These are phyloP conservation scores for Amblyopsis hoosieri DNA, from an alignment of 2,797 vertebrate species.

Conservation along the genomic window DNA sequence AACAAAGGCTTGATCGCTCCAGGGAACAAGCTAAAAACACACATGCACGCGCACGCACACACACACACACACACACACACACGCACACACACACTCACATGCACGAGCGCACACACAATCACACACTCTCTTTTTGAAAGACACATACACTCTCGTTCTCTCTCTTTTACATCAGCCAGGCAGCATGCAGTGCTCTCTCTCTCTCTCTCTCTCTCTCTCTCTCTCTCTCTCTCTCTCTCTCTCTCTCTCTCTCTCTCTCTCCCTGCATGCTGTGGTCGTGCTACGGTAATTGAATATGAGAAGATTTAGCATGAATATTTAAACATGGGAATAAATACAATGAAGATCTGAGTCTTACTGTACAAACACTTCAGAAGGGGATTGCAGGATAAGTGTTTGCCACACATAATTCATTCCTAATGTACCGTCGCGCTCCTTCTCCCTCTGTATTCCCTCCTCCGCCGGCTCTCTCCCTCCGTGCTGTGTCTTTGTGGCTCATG, in stretches of 20 bases:
- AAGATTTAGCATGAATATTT: slow-evolving; percentile 89
- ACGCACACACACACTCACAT: slow-evolving; percentile 15
- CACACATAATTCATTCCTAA: slow-evolving; percentile 75
- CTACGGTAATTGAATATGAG: slow-evolving; percentile 85
- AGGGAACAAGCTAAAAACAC: slow-evolving; percentile 74
- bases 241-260: slow-evolving; percentile 35
- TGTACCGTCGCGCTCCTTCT: slow-evolving; percentile 54
- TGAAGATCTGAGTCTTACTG: slow-evolving; percentile 76
- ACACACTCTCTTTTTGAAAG: neutral
- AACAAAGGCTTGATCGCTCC: slow-evolving; percentile 83
- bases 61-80: slow-evolving; percentile 2
- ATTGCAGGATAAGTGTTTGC: slow-evolving; percentile 76
- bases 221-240: slow-evolving; percentile 15
- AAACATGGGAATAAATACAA: slow-evolving; percentile 87
- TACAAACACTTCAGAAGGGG: slow-evolving; percentile 74
- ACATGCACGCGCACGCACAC: slow-evolving; percentile 17
- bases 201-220: slow-evolving; percentile 7
- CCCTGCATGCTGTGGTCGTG: slow-evolving; percentile 73
- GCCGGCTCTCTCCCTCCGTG: slow-evolving; percentile 12
- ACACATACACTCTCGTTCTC: slow-evolving; percentile 11
- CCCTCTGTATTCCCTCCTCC: slow-evolving; percentile 34
- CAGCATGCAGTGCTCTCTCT: neutral
- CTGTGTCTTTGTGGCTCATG: slow-evolving; percentile 5
- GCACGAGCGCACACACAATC: neutral
- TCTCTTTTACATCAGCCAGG: slow-evolving; percentile 9